A percentile compares a stretch with the other conserved stretches of the same genome.
These are phyloP conservation scores for Oenanthe melanoleuca DNA, from an alignment of 2,113 vertebrate genomes.

Conservation along the genomic window DNA sequence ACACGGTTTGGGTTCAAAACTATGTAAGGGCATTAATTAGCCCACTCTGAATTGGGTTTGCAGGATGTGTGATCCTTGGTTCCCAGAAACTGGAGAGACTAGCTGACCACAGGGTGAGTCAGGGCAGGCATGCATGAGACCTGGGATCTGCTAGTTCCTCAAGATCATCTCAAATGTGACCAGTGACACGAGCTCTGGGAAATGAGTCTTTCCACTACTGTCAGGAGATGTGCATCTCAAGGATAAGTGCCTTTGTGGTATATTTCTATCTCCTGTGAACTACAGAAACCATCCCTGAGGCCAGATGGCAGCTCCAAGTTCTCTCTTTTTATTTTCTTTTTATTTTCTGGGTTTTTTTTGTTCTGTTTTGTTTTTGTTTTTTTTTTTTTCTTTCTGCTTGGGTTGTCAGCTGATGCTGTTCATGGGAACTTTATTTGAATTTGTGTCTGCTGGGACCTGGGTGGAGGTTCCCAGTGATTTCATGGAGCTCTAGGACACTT, in stretches of 20 bases:
- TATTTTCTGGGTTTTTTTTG: not conserved
- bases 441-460: not conserved
- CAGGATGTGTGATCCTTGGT: not conserved
- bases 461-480: not conserved
- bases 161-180: not conserved
- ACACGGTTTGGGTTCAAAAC: not conserved
- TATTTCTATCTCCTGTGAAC: not conserved
- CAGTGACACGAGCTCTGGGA: not conserved
- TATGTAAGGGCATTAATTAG: not conserved
- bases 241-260: not conserved
- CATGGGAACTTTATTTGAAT: conserved; percentile 2
- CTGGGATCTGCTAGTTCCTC: not conserved
- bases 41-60: not conserved
- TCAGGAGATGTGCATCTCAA: not conserved
- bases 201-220: not conserved
- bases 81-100: not conserved
- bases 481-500: not conserved
- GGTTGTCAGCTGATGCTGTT: not conserved
- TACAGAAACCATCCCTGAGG: not conserved
- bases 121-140: not conserved
- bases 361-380: too few relatives aligned
- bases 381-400: not conserved
- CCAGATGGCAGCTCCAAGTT: not conserved
- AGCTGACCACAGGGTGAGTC: not conserved
- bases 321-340: accelerated